These are phyloP conservation scores for Alectura lathami DNA, from an alignment of 2,113 vertebrate genomes.

Conservation along the genomic window DNA sequence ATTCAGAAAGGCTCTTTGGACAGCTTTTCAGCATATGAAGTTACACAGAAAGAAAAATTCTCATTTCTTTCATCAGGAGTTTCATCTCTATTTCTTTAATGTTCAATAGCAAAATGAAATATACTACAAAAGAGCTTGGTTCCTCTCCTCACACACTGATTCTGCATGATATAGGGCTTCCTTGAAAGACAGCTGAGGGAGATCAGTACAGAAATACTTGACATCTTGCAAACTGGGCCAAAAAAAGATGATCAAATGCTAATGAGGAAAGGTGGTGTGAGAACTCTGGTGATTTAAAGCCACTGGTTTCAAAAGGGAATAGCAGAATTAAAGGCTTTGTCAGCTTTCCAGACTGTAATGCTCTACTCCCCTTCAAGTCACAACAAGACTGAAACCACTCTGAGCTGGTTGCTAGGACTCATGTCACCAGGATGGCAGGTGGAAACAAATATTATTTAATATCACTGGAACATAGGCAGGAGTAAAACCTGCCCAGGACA, in stretches of 20 bases:
- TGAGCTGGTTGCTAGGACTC: background rate
- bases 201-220: background rate
- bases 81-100: conserved; percentile 40
- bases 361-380: background rate
- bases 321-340: background rate
- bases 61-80: conserved; percentile 48
- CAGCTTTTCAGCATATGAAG: conserved; percentile 44
- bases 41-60: conserved; percentile 1
- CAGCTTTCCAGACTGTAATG: background rate
- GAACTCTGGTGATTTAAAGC: background rate
- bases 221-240: background rate
- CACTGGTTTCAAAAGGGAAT: background rate
- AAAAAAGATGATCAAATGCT: background rate
- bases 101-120: conserved; percentile 19
- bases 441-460: background rate
- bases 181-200: background rate
- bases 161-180: background rate
- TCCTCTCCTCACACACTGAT: conserved; percentile 12
- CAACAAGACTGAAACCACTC: background rate
- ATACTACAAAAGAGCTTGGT: conserved; percentile 14
- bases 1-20: conserved; percentile 32
- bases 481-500: background rate
- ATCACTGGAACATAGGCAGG: background rate
- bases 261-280: background rate
- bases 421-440: background rate